These are phyloP conservation scores for Stenolophus ochropezus DNA, from an alignment of 2,888 invertebrate genomes.

Conservation along the genomic window DNA sequence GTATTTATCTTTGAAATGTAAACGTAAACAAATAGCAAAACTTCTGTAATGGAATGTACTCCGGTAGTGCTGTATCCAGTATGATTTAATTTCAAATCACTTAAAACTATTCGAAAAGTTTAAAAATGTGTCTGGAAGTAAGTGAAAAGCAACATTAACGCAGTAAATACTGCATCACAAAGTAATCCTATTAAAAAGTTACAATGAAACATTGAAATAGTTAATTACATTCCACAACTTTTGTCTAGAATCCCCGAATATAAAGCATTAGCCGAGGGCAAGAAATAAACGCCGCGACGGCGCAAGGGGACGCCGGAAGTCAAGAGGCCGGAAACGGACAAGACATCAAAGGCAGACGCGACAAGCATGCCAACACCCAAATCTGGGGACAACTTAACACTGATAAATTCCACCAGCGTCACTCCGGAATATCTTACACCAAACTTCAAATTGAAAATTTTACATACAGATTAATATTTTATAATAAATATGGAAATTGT, in stretches of 20 bases:
- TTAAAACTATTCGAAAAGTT: not conserved
- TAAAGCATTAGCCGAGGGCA: not conserved
- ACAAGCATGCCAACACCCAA: not conserved
- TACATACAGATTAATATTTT: not conserved
- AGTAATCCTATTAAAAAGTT: slow-evolving; percentile 21
- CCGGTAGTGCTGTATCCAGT: not conserved
- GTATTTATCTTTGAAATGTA: not conserved
- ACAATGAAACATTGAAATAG: slow-evolving; percentile 20
- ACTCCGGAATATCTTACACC: not conserved
- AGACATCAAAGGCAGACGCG: not conserved
- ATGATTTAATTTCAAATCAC: not conserved
- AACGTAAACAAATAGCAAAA: not conserved
- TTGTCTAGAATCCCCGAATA: not conserved
- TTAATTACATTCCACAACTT: slow-evolving; percentile 36
- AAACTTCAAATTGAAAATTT: not conserved
- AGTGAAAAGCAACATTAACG: not conserved
- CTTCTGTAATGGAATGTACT: not conserved
- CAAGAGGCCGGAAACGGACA: not conserved
- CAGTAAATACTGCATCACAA: not conserved
- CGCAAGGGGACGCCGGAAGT: not conserved
- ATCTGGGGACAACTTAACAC: not conserved
- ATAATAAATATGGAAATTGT: not conserved
- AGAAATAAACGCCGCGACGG: not conserved
- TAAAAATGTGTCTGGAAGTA: not conserved
- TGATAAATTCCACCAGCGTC: not conserved